Conservation (phyloP, 2,797 vertebrate species). For the Gymnocypris eckloni region DNA sequence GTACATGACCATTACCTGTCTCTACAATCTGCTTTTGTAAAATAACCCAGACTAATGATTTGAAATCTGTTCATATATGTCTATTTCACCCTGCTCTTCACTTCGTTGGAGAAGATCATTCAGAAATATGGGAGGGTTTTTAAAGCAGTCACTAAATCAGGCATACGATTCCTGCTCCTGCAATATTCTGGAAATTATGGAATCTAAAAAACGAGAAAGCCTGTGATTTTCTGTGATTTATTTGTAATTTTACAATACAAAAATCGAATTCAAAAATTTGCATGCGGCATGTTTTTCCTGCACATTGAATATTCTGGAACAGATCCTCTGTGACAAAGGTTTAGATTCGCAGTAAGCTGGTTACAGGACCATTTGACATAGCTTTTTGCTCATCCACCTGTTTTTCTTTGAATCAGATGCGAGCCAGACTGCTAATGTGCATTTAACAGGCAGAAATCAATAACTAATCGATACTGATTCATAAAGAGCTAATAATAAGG, state of each 20-base stretch:
- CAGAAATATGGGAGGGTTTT: conserved; percentile 13
- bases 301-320: neutral
- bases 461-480: neutral
- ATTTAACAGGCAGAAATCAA: conserved; percentile 29
- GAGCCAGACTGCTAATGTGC: conserved; percentile 21
- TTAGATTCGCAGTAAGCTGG: neutral
- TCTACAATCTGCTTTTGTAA: conserved; percentile 6
- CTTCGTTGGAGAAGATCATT: conserved; percentile 26
- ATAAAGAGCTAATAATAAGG: conserved; percentile 29
- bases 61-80: conserved; percentile 13
- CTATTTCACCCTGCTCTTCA: conserved; percentile 17
- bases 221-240: neutral
- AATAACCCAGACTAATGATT: conserved; percentile 22
- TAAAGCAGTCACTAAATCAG: conserved; percentile 10
- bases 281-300: neutral
- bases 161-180: neutral
- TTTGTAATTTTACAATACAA: neutral
- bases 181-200: neutral
- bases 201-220: conserved; percentile 7
- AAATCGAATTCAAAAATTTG: neutral
- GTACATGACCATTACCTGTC: conserved; percentile 5
- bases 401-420: conserved; percentile 9
- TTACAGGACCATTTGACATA: neutral
- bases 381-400: neutral
- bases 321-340: conserved; percentile 9